A percentile compares a stretch with the other conserved stretches of the same genome.
Conservation (phyloP, 2,888 invertebrate genomes). For the Drosophila mayaguana region DNA sequence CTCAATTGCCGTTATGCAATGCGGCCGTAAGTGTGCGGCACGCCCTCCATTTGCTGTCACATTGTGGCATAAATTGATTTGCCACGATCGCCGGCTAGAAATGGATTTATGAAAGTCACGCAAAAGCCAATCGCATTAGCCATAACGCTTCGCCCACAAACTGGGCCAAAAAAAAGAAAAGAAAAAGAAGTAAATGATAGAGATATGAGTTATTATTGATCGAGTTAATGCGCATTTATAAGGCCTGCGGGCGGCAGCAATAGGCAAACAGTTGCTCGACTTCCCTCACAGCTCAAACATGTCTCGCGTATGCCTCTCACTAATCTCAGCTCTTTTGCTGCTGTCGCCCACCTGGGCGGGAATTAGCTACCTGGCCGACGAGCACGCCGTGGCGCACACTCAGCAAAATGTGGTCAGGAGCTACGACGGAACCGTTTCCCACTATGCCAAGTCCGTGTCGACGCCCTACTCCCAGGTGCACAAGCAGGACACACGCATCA, state of each 20-base stretch:
- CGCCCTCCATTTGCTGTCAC: conserved; percentile 68
- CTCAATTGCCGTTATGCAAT: conserved; percentile 57
- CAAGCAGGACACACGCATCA: conserved; percentile 87
- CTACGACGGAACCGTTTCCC: conserved; percentile 86
- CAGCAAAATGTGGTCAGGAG: conserved; percentile 87
- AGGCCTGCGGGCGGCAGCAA: conserved; percentile 25
- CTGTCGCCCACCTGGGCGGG: conserved; percentile 88
- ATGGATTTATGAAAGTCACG: conserved; percentile 79
- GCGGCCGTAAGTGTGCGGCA: conserved; percentile 49
- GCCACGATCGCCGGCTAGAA: conserved; percentile 71
- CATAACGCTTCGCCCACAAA: conserved; percentile 42
- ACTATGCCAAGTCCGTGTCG: conserved; percentile 87
- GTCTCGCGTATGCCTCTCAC: conserved; percentile 86
- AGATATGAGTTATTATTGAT: conserved; percentile 53
- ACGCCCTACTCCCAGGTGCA: conserved; percentile 87
- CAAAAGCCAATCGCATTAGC: conserved; percentile 54
- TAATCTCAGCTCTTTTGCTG: conserved; percentile 85
- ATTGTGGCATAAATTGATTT: conserved; percentile 65
- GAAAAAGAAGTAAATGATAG: background rate
- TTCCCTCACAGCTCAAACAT: conserved; percentile 68
- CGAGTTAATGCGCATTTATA: conserved; percentile 53
- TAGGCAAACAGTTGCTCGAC: conserved; percentile 68
- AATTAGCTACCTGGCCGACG: conserved; percentile 69
- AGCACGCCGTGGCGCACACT: conserved; percentile 84
- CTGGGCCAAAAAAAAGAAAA: conserved; percentile 27